Evolutionary conservation across 1,140 invertebrate genomes (phyloP).

Genomic region (Scaptomyza graminum): DNA sequence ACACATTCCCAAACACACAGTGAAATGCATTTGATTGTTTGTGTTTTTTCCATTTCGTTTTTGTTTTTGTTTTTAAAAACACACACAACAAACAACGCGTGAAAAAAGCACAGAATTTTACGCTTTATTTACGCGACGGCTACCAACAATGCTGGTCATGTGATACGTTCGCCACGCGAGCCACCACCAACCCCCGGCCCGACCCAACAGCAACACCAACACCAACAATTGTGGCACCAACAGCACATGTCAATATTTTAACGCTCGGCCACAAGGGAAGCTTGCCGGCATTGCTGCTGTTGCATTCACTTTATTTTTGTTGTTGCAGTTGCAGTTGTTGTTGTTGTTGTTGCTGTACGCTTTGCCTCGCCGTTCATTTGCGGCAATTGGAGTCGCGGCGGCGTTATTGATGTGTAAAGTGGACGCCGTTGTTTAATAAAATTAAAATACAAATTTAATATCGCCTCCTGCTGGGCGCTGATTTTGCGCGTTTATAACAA

Average conservation of each 20-base stretch:
- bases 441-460: constrained; percentile 75
- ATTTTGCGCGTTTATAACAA: constrained; percentile 36
- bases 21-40: constrained; percentile 79
- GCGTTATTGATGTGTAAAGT: constrained; percentile 77
- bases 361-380: constrained; percentile 18
- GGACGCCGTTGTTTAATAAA: constrained; percentile 72
- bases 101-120: constrained; percentile 69
- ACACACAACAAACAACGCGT: constrained; percentile 51
- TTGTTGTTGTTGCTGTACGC: constrained; percentile 7
- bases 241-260: constrained; percentile 78
- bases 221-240: constrained; percentile 5
- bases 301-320: constrained; percentile 15
- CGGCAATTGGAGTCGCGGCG: constrained; percentile 34
- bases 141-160: constrained; percentile 58
- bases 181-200: background rate
- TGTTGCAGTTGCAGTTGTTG: constrained; percentile 4
- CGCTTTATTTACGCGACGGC: constrained; percentile 70
- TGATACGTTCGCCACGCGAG: constrained; percentile 40
- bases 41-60: constrained; percentile 53
- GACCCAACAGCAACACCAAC: background rate
- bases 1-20: constrained; percentile 28
- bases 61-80: constrained; percentile 44
- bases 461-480: constrained; percentile 28
- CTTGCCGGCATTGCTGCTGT: constrained; percentile 32
- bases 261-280: constrained; percentile 57